Evolutionary conservation across 2,888 invertebrate genomes (phyloP).

Genomic region (Biston betularia): DNA sequence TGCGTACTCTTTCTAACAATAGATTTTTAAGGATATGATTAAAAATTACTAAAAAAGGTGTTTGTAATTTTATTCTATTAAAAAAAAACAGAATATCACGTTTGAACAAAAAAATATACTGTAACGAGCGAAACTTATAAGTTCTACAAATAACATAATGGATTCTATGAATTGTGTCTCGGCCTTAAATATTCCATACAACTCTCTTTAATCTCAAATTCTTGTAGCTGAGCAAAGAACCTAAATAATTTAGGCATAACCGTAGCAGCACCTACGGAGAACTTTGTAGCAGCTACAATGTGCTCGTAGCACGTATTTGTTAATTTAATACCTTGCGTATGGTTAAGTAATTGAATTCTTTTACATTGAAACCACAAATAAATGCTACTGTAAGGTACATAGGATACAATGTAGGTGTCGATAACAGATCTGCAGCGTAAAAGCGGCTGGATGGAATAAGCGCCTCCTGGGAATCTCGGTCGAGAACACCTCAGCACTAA

Average conservation of each 20-base stretch:
- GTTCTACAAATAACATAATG: not conserved
- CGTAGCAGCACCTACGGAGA: slow-evolving; percentile 7
- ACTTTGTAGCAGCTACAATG: slow-evolving; percentile 18
- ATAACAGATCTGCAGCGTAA: slow-evolving; percentile 40
- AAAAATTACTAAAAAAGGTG: no score
- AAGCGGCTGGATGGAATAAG: slow-evolving; percentile 25
- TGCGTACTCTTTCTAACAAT: no score
- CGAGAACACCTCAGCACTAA: slow-evolving; percentile 49
- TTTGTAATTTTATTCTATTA: no score
- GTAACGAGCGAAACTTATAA: not conserved
- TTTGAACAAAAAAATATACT: not conserved
- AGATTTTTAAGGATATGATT: no score
- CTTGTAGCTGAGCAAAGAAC: not conserved
- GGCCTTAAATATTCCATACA: not conserved
- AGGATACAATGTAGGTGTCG: slow-evolving; percentile 38
- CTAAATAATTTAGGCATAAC: not conserved
- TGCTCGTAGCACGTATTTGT: slow-evolving; percentile 1
- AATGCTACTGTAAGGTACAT: slow-evolving; percentile 32
- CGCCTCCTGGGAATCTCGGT: slow-evolving; percentile 28
- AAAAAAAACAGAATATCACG: no score
- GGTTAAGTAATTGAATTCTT: slow-evolving; percentile 18
- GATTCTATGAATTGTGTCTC: not conserved
- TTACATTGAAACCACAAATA: slow-evolving; percentile 31
- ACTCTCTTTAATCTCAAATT: not conserved
- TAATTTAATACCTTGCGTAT: not conserved